Evolutionary conservation across 2,797 vertebrate species (phyloP).

Genomic region (Columba guinea): DNA sequence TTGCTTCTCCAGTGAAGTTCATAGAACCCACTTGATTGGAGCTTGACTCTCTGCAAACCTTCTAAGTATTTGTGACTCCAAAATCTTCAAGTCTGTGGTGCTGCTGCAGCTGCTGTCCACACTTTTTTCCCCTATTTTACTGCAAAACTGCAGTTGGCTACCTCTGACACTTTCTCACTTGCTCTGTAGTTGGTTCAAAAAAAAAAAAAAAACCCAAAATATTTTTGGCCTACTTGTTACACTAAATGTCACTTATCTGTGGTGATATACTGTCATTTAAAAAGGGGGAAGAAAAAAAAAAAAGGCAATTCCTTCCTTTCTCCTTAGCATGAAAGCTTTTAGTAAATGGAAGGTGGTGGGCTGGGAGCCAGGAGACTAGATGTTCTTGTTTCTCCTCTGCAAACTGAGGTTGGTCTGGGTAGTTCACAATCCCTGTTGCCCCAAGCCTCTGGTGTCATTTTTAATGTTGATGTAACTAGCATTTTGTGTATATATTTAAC

Average conservation of each 20-base stretch:
- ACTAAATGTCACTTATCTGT: not conserved
- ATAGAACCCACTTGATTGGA: not conserved
- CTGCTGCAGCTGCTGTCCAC: not conserved
- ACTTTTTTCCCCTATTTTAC: fast-evolving
- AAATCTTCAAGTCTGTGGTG: not conserved
- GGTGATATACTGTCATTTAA: not conserved
- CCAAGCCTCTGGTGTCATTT: not conserved
- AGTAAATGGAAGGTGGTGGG: not conserved
- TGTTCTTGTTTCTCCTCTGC: not conserved
- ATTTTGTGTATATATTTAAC: constrained; percentile 2
- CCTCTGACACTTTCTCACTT: not conserved
- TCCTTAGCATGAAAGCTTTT: not conserved
- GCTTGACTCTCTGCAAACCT: not conserved
- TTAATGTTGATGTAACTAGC: not conserved
- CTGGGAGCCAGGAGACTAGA: not conserved
- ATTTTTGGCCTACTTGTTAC: not conserved
- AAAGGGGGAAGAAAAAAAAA: not conserved
- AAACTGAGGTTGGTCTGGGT: not conserved
- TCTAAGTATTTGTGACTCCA: not conserved
- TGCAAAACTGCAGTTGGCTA: not conserved
- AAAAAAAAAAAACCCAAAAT: not conserved
- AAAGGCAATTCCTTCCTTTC: not conserved
- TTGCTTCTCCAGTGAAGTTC: not conserved
- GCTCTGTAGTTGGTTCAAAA: not conserved
- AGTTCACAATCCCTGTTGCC: not conserved